These are phyloP conservation scores for Dolichopus griseipennis DNA, from an alignment of 2,888 invertebrate species.

Conservation along the genomic window DNA sequence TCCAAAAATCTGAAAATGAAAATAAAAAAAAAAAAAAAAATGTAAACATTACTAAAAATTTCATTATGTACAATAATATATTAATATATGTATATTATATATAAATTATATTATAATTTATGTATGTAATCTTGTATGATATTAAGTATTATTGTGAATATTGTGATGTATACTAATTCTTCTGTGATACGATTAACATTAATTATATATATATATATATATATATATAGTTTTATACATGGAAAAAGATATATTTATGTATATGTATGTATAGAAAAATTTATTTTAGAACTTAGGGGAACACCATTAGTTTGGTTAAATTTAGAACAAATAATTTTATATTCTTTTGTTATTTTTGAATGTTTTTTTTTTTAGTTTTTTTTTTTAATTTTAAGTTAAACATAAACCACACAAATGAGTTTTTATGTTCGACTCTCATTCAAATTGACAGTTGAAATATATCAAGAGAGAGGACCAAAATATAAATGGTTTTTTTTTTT, in stretches of 20 bases:
- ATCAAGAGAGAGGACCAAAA: neutral
- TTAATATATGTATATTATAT: neutral
- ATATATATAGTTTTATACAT: neutral
- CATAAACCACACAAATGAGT: conserved; percentile 3
- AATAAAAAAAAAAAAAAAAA: neutral
- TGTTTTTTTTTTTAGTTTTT: neutral
- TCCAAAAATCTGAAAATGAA: neutral
- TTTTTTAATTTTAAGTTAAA: neutral
- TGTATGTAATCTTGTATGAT: neutral
- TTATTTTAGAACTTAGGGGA: neutral
- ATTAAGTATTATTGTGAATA: neutral
- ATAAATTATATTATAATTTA: too few species aligned
- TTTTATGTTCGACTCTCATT: neutral
- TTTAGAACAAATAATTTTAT: neutral
- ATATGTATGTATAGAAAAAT: too few species aligned
- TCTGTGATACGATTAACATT: too few species aligned
- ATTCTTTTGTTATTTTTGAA: neutral
- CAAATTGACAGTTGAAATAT: neutral
- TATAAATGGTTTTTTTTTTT: neutral
- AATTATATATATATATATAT: neutral
- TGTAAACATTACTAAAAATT: neutral
- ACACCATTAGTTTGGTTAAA: conserved; percentile 3
- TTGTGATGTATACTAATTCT: neutral
- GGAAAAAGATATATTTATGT: neutral
- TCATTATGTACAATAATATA: neutral